Conservation (phyloP, 64 coral and sea anemone genomes). For the Actinia equina region DNA sequence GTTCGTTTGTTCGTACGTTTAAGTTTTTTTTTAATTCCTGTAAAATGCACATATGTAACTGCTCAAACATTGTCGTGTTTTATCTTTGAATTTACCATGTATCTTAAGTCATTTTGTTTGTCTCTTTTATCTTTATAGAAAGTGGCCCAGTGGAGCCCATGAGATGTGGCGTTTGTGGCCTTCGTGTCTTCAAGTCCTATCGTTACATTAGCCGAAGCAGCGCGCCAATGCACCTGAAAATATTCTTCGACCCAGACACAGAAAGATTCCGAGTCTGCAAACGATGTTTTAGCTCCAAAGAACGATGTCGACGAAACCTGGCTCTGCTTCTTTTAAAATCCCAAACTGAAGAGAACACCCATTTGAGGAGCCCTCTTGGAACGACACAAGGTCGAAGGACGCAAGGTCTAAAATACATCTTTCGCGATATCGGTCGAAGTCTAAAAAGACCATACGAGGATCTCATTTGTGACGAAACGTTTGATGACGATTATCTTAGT, state of each 20-base stretch:
- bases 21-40: too few relatives aligned
- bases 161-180: constrained; percentile 86
- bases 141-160: constrained; percentile 31
- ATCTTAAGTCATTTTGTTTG: background rate
- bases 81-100: background rate
- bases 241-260: constrained; percentile 64
- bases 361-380: too few relatives aligned
- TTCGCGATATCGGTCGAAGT: too few relatives aligned
- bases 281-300: constrained; percentile 69
- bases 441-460: too few relatives aligned
- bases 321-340: constrained; percentile 72
- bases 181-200: constrained; percentile 84
- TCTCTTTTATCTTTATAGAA: background rate
- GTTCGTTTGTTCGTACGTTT: too few relatives aligned
- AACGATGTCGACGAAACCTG: constrained; percentile 73
- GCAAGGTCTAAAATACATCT: too few relatives aligned
- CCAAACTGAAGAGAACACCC: constrained; percentile 59
- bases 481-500: too few relatives aligned
- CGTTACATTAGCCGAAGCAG: constrained; percentile 69
- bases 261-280: constrained; percentile 86
- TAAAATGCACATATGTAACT: background rate
- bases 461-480: too few relatives aligned
- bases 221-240: constrained; percentile 74
- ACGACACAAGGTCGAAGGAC: too few relatives aligned
- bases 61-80: background rate